Evolutionary conservation across 2,888 invertebrate species (phyloP).

Genomic region (Drosophila pseudotakahashii): DNA sequence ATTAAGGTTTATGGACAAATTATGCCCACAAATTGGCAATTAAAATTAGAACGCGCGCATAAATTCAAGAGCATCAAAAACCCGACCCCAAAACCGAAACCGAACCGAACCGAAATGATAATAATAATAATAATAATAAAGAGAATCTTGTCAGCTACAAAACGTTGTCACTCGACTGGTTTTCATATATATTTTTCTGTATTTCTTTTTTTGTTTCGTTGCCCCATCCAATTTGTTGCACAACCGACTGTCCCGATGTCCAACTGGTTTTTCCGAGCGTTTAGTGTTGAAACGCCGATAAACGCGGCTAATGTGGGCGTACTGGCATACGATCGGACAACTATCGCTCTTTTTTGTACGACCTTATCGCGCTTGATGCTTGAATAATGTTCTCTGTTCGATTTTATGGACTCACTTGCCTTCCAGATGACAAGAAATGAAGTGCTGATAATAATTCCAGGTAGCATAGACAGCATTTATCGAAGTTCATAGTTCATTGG

Average conservation of each 20-base stretch:
- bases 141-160: conserved; percentile 52
- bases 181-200: conserved; percentile 15
- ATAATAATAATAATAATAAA: conserved; percentile 45
- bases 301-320: conserved; percentile 42
- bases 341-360: background rate
- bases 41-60: conserved; percentile 78
- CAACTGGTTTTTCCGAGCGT: conserved; percentile 36
- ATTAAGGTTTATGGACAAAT: conserved; percentile 79
- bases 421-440: background rate
- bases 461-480: background rate
- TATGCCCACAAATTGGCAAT: conserved; percentile 80
- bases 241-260: conserved; percentile 43
- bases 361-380: background rate
- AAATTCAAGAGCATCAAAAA: conserved; percentile 60
- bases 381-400: background rate
- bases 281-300: conserved; percentile 36
- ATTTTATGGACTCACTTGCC: background rate
- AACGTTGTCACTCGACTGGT: conserved; percentile 72
- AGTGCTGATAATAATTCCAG: background rate
- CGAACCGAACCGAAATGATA: conserved; percentile 1
- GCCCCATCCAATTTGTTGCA: conserved; percentile 57
- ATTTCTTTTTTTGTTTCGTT: conserved; percentile 20
- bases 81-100: conserved; percentile 12
- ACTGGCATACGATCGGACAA: conserved; percentile 36
- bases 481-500: background rate